Conservation (phyloP, 1,140 invertebrate genomes). For the Varroa destructor region DNA sequence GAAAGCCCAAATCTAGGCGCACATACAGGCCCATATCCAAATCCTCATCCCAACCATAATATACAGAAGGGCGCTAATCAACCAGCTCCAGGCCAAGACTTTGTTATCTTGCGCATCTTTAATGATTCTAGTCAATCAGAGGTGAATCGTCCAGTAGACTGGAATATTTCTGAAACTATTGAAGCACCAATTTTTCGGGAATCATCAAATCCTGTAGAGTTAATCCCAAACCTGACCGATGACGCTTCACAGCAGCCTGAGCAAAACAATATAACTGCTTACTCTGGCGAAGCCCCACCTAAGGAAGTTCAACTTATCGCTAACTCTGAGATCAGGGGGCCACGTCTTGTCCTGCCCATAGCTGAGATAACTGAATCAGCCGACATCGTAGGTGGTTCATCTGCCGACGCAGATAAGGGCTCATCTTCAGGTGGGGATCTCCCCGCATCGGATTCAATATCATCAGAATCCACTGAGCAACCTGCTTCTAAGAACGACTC, state of each 20-base stretch:
- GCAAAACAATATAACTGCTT: too few relatives aligned
- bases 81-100: background rate
- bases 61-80: too few relatives aligned
- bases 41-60: too few relatives aligned
- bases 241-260: too few relatives aligned
- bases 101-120: constrained; percentile 21
- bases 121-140: constrained; percentile 24
- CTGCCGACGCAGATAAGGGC: background rate
- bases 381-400: constrained; percentile 2
- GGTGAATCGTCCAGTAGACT: background rate
- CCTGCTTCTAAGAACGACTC: background rate
- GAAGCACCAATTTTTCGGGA: too few relatives aligned
- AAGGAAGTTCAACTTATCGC: too few relatives aligned
- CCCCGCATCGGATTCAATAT: background rate
- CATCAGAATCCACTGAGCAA: constrained; percentile 1
- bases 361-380: constrained; percentile 19
- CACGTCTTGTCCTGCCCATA: constrained; percentile 1
- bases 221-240: too few relatives aligned
- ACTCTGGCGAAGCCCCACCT: too few relatives aligned
- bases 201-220: too few relatives aligned
- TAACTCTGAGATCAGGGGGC: background rate
- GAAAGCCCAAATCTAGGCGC: too few relatives aligned
- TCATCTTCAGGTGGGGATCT: background rate
- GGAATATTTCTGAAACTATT: too few relatives aligned
- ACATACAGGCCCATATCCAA: too few relatives aligned